Evolutionary conservation across 2,888 invertebrate species (phyloP).

Genomic region (Bugula neritina): DNA sequence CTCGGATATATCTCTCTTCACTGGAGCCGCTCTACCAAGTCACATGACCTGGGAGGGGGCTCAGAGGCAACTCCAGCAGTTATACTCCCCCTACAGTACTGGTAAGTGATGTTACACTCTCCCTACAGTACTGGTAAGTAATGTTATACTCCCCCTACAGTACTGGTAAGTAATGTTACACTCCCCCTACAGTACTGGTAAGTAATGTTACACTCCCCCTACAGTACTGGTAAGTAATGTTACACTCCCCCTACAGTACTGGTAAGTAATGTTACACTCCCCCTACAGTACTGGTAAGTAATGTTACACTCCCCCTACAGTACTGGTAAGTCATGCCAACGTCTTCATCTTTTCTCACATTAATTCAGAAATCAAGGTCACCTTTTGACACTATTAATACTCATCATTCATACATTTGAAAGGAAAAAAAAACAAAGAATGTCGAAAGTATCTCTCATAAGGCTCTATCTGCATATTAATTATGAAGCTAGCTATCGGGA

Average conservation of each 20-base stretch:
- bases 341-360: too few relatives aligned
- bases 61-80: conserved; percentile 5
- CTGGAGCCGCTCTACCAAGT: conserved; percentile 28
- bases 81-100: neutral
- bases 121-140: neutral
- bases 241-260: neutral
- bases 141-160: neutral
- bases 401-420: too few relatives aligned
- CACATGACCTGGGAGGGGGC: neutral
- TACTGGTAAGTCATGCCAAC: too few relatives aligned
- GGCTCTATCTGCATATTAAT: too few relatives aligned
- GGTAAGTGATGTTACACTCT: neutral
- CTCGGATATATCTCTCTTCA: conserved; percentile 44
- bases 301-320: neutral
- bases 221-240: neutral
- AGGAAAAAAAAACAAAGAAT: too few relatives aligned
- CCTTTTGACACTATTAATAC: too few relatives aligned
- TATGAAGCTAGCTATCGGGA: too few relatives aligned
- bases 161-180: neutral
- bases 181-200: neutral
- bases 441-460: too few relatives aligned
- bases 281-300: too few relatives aligned
- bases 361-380: too few relatives aligned
- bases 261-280: neutral
- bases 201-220: neutral